phyloP scores from a whole-genome alignment of 2,113 vertebrate species.

The Anarrhichthys ocellatus region DNA sequence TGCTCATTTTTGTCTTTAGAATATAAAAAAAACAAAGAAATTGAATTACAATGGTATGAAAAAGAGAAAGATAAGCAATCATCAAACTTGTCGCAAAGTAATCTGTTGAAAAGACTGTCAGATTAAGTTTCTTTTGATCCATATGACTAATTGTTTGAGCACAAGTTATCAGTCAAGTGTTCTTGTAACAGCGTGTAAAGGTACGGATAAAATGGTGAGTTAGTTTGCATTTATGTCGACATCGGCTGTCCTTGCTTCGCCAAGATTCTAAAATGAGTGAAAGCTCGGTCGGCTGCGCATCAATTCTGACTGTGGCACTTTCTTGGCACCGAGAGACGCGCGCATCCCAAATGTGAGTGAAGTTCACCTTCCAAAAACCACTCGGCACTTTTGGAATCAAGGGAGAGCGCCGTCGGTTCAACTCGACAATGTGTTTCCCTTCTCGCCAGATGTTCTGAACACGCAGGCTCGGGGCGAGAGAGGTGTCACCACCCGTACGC shows the following conservation, averaged over 20 bases:
- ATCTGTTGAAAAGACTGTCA: neutral
- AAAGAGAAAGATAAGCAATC: neutral
- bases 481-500: constrained; percentile 40
- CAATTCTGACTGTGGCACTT: constrained; percentile 10
- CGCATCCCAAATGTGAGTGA: constrained; percentile 31
- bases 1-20: neutral
- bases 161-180: constrained; percentile 2
- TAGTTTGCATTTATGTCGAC: constrained; percentile 30
- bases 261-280: constrained; percentile 41
- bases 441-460: constrained; percentile 72
- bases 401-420: constrained; percentile 20
- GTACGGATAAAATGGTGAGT: neutral
- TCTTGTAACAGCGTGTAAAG: neutral
- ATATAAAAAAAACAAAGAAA: neutral
- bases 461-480: constrained; percentile 49
- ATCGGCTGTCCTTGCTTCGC: constrained; percentile 22
- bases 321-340: constrained; percentile 44
- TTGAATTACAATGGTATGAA: neutral
- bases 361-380: constrained; percentile 49
- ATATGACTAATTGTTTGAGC: neutral
- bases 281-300: constrained; percentile 24
- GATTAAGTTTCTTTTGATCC: neutral
- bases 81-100: neutral
- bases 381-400: constrained; percentile 35
- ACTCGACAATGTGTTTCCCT: constrained; percentile 37